Evolutionary conservation across 35 echinoderm and acorn worm species (phyloP).

Genomic region (Ptychodera flava): DNA sequence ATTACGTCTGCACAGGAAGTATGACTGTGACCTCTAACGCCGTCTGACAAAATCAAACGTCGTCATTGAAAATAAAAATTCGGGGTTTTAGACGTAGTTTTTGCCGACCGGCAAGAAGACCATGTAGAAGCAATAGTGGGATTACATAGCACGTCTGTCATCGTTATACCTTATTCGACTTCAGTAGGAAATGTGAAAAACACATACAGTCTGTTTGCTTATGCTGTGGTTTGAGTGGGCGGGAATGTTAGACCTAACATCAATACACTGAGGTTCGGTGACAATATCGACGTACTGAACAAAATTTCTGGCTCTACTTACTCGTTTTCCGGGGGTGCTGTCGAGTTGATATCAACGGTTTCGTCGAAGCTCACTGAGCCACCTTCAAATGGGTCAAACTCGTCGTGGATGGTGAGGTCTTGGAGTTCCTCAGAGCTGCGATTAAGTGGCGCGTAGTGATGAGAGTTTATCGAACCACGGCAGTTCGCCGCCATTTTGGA

Average conservation of each 20-base stretch:
- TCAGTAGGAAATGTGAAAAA: no score
- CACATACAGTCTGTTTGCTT: no score
- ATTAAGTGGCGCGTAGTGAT: neutral
- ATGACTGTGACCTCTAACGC: neutral
- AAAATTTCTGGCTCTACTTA: neutral
- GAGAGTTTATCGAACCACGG: neutral
- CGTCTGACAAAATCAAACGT: no score
- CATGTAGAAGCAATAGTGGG: no score
- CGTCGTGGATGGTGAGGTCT: constrained; percentile 5
- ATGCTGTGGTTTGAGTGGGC: neutral
- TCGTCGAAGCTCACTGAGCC: neutral
- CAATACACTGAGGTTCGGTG: no score
- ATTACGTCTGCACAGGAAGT: neutral
- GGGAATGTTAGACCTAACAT: neutral
- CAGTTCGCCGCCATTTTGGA: neutral
- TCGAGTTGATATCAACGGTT: constrained; percentile 4
- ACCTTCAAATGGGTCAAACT: constrained; percentile 23
- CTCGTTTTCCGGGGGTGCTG: constrained; percentile 22
- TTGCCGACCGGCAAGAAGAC: no score
- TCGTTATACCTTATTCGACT: no score
- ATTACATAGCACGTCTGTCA: no score
- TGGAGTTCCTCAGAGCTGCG: neutral
- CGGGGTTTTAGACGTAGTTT: no score
- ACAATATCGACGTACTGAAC: constrained; percentile 9
- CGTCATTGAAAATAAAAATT: no score